phyloP scores from a whole-genome alignment of 2,113 vertebrate species.

The Oryzias melastigma region DNA sequence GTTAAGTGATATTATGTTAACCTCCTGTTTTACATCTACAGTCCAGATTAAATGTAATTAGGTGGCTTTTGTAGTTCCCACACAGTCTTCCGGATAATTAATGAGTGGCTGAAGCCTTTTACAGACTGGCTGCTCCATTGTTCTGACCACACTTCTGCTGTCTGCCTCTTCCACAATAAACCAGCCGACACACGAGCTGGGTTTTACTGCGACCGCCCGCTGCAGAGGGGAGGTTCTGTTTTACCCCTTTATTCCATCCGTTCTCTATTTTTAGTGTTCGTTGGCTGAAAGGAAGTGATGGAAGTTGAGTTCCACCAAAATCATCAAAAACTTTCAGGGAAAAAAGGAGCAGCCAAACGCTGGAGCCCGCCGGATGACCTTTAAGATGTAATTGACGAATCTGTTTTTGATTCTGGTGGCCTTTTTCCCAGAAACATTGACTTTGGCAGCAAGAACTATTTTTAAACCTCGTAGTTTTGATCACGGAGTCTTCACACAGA shows the following conservation, averaged over 20 bases:
- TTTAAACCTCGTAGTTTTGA: conserved; percentile 8
- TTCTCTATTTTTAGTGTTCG: conserved; percentile 22
- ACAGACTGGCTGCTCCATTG: conserved; percentile 51
- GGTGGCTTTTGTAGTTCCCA: conserved; percentile 69
- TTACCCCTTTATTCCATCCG: conserved; percentile 39
- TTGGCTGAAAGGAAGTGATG: conserved; percentile 37
- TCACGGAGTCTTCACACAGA: no score
- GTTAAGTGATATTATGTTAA: conserved; percentile 82
- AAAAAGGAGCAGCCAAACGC: conserved; percentile 9
- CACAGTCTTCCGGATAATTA: conserved; percentile 64
- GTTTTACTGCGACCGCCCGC: conserved; percentile 37
- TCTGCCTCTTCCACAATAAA: conserved; percentile 45
- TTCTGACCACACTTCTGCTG: conserved; percentile 48
- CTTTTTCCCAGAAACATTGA: conserved; percentile 36
- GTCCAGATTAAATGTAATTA: conserved; percentile 79
- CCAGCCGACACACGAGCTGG: conserved; percentile 33
- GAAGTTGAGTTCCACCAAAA: conserved; percentile 34
- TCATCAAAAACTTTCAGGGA: conserved; percentile 25
- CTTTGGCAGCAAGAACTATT: conserved; percentile 14
- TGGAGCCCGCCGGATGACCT: conserved; percentile 40
- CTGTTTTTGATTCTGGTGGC: conserved; percentile 26
- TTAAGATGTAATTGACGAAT: conserved; percentile 48
- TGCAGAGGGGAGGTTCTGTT: conserved; percentile 36
- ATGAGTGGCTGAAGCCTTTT: conserved; percentile 71
- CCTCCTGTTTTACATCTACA: conserved; percentile 79